Percentiles rank a stretch among this genome's conserved stretches.
phyloP scores from a whole-genome alignment of 2,113 vertebrate species.

The Ia io region DNA sequence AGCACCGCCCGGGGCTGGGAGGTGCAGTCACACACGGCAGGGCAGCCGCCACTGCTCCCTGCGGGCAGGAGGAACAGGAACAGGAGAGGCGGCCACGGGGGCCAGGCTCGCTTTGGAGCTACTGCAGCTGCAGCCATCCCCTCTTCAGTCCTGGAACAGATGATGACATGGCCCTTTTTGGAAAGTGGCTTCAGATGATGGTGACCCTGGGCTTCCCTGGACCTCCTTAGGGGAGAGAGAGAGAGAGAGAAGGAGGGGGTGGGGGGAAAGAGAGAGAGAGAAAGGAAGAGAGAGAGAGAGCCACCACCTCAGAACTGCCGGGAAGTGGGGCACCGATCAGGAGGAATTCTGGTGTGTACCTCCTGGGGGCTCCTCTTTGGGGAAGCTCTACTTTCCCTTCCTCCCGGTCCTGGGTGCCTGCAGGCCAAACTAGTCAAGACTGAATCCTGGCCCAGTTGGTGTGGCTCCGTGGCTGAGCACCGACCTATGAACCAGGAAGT shows the following conservation, averaged over 20 bases:
- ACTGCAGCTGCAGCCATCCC: slow-evolving; percentile 46
- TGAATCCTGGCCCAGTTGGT: neutral
- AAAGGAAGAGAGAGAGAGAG: neutral
- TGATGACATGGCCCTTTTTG: slow-evolving; percentile 33
- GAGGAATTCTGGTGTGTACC: neutral
- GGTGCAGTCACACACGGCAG: slow-evolving; percentile 84
- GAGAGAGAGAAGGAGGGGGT: too few species aligned
- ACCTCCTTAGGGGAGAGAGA: neutral
- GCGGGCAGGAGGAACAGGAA: slow-evolving; percentile 52
- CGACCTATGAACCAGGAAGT: too few species aligned
- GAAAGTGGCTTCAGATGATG: slow-evolving; percentile 7
- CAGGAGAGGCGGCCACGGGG: neutral
- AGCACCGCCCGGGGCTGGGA: slow-evolving; percentile 84
- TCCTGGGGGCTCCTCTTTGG: neutral
- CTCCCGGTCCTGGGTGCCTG: neutral
- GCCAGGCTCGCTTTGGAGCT: slow-evolving; percentile 31
- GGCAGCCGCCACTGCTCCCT: slow-evolving; percentile 77
- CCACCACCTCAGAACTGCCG: neutral
- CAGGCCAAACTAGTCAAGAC: neutral
- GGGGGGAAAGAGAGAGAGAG: neutral
- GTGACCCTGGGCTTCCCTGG: neutral
- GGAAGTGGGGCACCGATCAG: neutral
- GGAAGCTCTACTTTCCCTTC: neutral
- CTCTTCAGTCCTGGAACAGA: slow-evolving; percentile 56
- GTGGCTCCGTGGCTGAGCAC: too few species aligned